phyloP scores from a whole-genome alignment of 2,888 invertebrate species.

The Phalera bucephala region DNA sequence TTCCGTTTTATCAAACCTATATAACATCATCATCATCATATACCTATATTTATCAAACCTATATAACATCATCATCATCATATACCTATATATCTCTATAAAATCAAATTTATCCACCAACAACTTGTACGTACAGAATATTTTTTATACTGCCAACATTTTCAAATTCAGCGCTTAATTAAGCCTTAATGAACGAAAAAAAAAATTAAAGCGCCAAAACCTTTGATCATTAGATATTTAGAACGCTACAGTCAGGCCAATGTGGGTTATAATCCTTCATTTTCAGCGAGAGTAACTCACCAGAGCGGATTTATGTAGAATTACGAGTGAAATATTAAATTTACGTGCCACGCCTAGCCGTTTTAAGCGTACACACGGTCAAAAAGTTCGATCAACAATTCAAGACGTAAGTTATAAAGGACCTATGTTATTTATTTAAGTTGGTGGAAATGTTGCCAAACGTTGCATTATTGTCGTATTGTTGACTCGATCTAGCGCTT shows the following conservation, averaged over 20 bases:
- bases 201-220: background rate
- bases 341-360: slow-evolving; percentile 31
- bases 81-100: no score
- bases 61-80: no score
- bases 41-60: no score
- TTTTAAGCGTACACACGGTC: slow-evolving; percentile 7
- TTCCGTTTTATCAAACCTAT: no score
- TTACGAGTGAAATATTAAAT: slow-evolving; percentile 53
- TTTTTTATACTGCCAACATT: no score
- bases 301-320: slow-evolving; percentile 40
- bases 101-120: no score
- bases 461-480: slow-evolving; percentile 8
- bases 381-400: slow-evolving; percentile 7
- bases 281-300: slow-evolving; percentile 25
- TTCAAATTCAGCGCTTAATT: no score
- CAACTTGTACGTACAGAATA: no score
- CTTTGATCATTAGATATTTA: slow-evolving; percentile 10
- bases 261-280: slow-evolving; percentile 35
- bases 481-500: slow-evolving; percentile 8
- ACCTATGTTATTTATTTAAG: background rate
- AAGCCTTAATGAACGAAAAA: no score
- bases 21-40: no score
- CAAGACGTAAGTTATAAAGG: background rate
- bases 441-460: background rate
- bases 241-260: slow-evolving; percentile 12